Conservation (phyloP, 2,113 vertebrate species). For the Aptenodytes forsteri region DNA sequence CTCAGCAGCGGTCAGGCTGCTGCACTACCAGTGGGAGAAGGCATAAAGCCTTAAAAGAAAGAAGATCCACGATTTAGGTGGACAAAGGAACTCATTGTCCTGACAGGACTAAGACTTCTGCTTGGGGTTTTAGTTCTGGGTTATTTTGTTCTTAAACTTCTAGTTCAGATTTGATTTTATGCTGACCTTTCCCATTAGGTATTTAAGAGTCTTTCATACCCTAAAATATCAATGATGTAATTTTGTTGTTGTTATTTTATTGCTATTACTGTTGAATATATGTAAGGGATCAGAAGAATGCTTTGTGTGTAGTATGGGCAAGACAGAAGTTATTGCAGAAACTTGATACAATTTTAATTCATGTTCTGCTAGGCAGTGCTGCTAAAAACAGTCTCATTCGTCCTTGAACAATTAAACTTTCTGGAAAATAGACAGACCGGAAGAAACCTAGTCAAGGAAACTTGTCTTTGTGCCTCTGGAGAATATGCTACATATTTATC, state of each 20-base stretch:
- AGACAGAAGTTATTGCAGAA: not conserved
- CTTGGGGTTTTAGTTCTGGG: not conserved
- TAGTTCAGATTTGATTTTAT: not conserved
- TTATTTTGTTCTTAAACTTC: not conserved
- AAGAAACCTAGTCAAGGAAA: not conserved
- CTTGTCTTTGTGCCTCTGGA: not conserved
- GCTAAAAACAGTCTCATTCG: not conserved
- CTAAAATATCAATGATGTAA: fast-evolving
- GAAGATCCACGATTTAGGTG: fast-evolving
- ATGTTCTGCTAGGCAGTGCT: fast-evolving
- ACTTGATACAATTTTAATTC: not conserved
- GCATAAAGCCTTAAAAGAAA: fast-evolving
- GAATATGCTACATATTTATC: fast-evolving
- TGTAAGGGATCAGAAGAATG: not conserved
- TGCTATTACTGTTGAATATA: not conserved
- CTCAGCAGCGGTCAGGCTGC: not conserved
- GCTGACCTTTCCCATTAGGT: too few relatives aligned
- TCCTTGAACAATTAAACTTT: not conserved
- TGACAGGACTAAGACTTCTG: not conserved
- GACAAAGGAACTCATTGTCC: not conserved
- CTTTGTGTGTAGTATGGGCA: fast-evolving
- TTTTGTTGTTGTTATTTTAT: not conserved
- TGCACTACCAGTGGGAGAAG: fast-evolving
- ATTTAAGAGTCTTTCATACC: not conserved
- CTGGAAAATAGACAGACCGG: not conserved